These are phyloP conservation scores for Micromesistius poutassou DNA, from an alignment of 2,797 vertebrate genomes.

Conservation along the genomic window DNA sequence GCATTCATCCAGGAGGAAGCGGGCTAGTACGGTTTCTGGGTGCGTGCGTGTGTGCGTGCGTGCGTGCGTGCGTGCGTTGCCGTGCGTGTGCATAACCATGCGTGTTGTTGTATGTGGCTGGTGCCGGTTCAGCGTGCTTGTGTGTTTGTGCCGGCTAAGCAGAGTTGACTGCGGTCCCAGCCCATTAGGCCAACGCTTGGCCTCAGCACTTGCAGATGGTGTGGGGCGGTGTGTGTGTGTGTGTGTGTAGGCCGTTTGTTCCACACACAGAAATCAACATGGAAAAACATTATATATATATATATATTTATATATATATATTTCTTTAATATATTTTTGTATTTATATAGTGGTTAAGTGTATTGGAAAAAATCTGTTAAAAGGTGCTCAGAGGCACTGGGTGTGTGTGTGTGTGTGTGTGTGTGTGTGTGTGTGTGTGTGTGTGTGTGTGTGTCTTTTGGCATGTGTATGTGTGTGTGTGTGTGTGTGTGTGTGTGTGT, in stretches of 20 bases:
- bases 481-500: constrained; percentile 10
- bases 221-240: constrained; percentile 20
- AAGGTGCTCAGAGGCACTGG: neutral
- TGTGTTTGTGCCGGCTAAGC: constrained; percentile 24
- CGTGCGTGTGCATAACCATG: neutral
- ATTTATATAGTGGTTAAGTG: neutral
- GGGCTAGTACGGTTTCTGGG: too few relatives aligned
- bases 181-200: constrained; percentile 40
- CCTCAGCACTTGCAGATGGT: constrained; percentile 48
- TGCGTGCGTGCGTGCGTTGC: neutral
- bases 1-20: too few relatives aligned
- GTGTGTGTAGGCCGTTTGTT: constrained; percentile 22
- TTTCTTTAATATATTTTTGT: neutral
- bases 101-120: neutral
- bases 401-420: neutral
- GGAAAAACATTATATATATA: neutral
- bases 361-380: neutral
- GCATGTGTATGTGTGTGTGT: constrained; percentile 1
- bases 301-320: neutral
- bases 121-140: neutral
- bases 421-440: neutral
- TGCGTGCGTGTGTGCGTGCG: neutral
- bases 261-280: neutral
- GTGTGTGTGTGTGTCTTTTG: neutral
- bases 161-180: constrained; percentile 32